Evolutionary conservation across 2,113 vertebrate genomes (phyloP).

Genomic region (Pteropus alecto): DNA sequence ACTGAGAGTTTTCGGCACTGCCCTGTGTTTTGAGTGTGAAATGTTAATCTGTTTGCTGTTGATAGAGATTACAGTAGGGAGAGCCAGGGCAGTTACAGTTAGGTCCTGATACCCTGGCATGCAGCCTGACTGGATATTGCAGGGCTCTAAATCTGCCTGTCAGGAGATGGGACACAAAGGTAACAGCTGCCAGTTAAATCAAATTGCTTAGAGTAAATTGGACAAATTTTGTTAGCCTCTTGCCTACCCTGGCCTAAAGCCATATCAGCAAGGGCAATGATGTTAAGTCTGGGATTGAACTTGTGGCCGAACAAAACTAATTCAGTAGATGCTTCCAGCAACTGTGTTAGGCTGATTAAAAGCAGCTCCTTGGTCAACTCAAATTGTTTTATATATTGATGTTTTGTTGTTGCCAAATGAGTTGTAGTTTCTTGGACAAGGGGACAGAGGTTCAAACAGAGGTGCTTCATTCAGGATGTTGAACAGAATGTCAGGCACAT

Average conservation of each 20-base stretch:
- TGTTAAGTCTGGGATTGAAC: slow-evolving; percentile 72
- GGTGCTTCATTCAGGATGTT: not conserved
- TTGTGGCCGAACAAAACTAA: slow-evolving; percentile 65
- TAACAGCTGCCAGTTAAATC: slow-evolving; percentile 81
- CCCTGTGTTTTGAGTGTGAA: slow-evolving; percentile 53
- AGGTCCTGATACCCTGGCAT: slow-evolving; percentile 57
- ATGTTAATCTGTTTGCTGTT: slow-evolving; percentile 60
- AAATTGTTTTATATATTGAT: slow-evolving; percentile 71
- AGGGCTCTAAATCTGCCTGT: slow-evolving; percentile 77
- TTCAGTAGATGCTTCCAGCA: slow-evolving; percentile 67
- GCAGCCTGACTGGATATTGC: slow-evolving; percentile 61
- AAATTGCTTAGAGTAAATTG: slow-evolving; percentile 77
- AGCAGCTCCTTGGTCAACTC: slow-evolving; percentile 50
- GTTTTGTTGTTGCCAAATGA: slow-evolving; percentile 55
- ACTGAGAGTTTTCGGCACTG: not conserved
- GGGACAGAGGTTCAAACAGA: not conserved
- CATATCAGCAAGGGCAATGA: slow-evolving; percentile 72
- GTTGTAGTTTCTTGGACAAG: not conserved
- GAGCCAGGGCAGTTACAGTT: slow-evolving; percentile 14
- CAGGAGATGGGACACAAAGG: slow-evolving; percentile 72
- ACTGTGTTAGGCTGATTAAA: slow-evolving; percentile 76
- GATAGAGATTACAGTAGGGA: slow-evolving; percentile 19
- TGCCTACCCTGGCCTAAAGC: slow-evolving; percentile 54
- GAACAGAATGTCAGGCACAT: not conserved
- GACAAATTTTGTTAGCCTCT: slow-evolving; percentile 78